These are phyloP conservation scores for Cantharis rufa DNA, from an alignment of 2,888 invertebrate species.

Conservation along the genomic window DNA sequence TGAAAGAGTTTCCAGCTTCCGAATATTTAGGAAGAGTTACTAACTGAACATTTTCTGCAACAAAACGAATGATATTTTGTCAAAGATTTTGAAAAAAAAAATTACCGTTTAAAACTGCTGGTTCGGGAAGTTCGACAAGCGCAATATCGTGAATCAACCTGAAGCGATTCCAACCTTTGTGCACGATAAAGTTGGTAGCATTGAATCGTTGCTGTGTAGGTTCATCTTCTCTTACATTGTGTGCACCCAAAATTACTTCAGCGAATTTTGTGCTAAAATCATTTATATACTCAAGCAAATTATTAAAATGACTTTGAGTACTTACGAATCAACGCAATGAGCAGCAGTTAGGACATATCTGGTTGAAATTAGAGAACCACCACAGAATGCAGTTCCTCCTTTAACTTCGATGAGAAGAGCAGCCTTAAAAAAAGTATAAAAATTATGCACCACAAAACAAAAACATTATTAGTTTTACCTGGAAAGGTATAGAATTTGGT, in stretches of 20 bases:
- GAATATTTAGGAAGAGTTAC: background rate
- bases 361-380: slow-evolving; percentile 1
- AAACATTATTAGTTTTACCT: background rate
- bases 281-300: background rate
- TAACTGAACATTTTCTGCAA: background rate
- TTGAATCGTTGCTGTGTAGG: slow-evolving; percentile 37
- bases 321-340: slow-evolving; percentile 2
- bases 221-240: slow-evolving; percentile 45
- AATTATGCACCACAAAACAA: background rate
- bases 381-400: background rate
- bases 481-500: background rate
- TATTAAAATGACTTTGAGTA: no score
- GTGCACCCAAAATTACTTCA: slow-evolving; percentile 39
- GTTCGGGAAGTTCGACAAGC: slow-evolving; percentile 50
- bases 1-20: slow-evolving; percentile 43
- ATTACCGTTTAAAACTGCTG: slow-evolving; percentile 51
- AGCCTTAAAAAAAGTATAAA: background rate
- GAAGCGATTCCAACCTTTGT: slow-evolving; percentile 24
- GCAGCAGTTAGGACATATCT: background rate
- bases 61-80: background rate
- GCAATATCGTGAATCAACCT: slow-evolving; percentile 53
- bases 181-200: slow-evolving; percentile 28
- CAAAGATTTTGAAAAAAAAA: background rate
- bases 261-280: slow-evolving; percentile 27
- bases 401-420: background rate